phyloP scores from a whole-genome alignment of 1,140 invertebrate genomes.

The Venturia canescens region DNA sequence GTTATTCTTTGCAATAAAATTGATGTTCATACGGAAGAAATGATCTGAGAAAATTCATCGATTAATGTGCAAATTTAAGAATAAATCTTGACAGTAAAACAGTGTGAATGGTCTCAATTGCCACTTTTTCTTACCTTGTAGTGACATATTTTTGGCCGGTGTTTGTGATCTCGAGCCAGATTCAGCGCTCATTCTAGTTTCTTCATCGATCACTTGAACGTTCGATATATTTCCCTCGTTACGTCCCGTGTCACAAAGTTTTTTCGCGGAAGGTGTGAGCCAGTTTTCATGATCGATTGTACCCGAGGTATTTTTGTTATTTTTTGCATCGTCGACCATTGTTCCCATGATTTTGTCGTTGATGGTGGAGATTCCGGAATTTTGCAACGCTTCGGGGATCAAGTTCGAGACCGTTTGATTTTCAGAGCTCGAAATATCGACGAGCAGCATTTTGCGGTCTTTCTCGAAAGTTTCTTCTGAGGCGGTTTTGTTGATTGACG shows the following conservation, averaged over 20 bases:
- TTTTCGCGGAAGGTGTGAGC: conserved; percentile 70
- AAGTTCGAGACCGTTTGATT: background rate
- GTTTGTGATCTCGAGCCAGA: conserved; percentile 77
- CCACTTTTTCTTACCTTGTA: conserved; percentile 60
- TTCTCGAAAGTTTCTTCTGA: background rate
- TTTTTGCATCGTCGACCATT: conserved; percentile 41
- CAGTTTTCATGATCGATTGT: conserved; percentile 67
- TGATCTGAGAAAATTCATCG: too few species aligned
- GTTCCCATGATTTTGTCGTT: conserved; percentile 47
- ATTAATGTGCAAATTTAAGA: too few species aligned
- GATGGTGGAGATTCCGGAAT: background rate
- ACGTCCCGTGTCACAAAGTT: conserved; percentile 59
- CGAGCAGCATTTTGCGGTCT: conserved; percentile 12
- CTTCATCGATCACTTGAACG: conserved; percentile 87
- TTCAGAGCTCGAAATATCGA: background rate
- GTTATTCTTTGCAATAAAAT: too few species aligned
- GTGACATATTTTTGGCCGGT: conserved; percentile 72
- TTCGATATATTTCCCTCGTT: conserved; percentile 70
- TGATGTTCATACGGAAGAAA: too few species aligned
- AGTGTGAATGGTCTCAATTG: background rate
- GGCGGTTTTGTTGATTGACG: conserved; percentile 6
- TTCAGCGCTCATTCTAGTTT: conserved; percentile 92
- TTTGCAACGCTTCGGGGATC: background rate
- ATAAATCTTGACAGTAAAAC: background rate
- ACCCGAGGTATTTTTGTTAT: conserved; percentile 53